Evolutionary conservation across 2,888 invertebrate genomes (phyloP).

Genomic region (Anthrax anthrax): DNA sequence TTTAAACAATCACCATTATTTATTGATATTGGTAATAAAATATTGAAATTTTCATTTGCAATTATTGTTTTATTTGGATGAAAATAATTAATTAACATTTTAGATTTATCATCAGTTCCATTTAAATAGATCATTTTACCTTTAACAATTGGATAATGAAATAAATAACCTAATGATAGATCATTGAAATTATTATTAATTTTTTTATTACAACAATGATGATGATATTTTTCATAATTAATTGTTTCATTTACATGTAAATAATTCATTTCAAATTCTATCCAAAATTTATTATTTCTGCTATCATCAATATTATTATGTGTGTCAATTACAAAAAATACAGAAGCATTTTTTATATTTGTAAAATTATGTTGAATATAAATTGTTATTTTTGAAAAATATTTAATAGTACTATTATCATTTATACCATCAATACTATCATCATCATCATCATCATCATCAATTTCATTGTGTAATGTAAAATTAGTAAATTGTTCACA

Average conservation of each 20-base stretch:
- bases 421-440: no score
- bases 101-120: constrained; percentile 12
- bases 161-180: constrained; percentile 24
- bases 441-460: no score
- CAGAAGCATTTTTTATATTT: constrained; percentile 10
- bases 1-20: constrained; percentile 1
- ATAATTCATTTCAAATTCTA: constrained; percentile 19
- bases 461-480: not conserved
- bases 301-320: not conserved
- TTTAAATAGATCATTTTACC: constrained; percentile 17
- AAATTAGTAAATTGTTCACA: constrained; percentile 1
- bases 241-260: constrained; percentile 13
- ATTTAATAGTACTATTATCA: not conserved
- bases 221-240: constrained; percentile 6
- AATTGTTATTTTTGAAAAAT: constrained; percentile 13
- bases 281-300: constrained; percentile 15
- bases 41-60: constrained; percentile 4
- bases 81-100: constrained; percentile 21
- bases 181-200: not conserved
- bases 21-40: constrained; percentile 2
- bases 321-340: constrained; percentile 6
- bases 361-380: constrained; percentile 20
- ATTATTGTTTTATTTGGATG: constrained; percentile 5
- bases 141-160: constrained; percentile 22
- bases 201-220: not conserved